Conservation (phyloP, 2,797 vertebrate genomes). For the Pteronotus mesoamericanus region DNA sequence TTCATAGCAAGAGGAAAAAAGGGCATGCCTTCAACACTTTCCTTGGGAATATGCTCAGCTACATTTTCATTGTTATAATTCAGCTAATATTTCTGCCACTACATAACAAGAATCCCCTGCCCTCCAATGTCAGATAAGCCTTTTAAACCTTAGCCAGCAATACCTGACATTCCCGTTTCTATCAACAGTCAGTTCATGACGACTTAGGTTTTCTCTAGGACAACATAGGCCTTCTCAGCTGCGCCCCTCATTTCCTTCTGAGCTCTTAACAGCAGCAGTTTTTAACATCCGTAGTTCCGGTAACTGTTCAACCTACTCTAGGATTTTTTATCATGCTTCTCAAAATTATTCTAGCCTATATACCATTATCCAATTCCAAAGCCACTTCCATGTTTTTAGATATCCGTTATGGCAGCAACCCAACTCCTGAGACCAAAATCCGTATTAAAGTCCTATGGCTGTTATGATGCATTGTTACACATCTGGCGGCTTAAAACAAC, state of each 20-base stretch:
- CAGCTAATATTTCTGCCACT: not conserved
- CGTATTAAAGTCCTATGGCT: not conserved
- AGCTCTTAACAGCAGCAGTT: not conserved
- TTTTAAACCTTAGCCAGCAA: not conserved
- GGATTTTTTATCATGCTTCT: not conserved
- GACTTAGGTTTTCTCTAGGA: not conserved
- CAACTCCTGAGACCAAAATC: not conserved
- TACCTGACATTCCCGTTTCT: not conserved
- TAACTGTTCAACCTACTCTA: not conserved
- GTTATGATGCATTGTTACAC: not conserved
- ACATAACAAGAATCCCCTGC: not conserved
- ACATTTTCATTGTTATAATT: not conserved
- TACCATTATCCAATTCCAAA: not conserved
- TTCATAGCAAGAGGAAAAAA: not conserved
- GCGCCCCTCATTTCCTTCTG: not conserved
- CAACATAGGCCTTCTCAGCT: not conserved
- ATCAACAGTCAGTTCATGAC: not conserved
- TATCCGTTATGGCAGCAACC: not conserved
- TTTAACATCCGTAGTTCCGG: not conserved
- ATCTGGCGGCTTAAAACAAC: not conserved
- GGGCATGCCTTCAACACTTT: not conserved
- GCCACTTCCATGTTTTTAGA: not conserved
- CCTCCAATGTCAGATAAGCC: not conserved
- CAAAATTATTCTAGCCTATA: not conserved
- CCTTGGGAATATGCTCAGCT: not conserved